phyloP scores from a whole-genome alignment of 1,140 invertebrate species.

The Dendroctonus ponderosae region DNA sequence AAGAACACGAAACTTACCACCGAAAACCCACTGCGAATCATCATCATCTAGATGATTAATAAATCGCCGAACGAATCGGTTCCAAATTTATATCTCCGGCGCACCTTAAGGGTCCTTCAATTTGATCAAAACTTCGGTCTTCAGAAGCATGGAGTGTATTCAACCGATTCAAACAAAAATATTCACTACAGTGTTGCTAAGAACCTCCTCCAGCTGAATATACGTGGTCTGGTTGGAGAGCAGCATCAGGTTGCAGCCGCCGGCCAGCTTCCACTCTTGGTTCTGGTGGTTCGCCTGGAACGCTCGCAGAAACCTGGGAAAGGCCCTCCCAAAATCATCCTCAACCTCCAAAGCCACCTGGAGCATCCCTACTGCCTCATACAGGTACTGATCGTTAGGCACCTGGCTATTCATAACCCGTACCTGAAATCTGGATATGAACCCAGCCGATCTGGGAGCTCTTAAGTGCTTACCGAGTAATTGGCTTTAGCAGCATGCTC shows the following conservation, averaged over 20 bases:
- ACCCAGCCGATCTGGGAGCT: no score
- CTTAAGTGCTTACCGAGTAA: no score
- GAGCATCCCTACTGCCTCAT: conserved; percentile 8
- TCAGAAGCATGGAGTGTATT: no score
- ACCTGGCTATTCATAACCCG: neutral
- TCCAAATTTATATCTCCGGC: no score
- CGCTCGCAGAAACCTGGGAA: conserved; percentile 1
- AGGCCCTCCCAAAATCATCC: neutral
- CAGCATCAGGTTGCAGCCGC: neutral
- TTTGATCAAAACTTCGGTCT: no score
- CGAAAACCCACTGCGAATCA: no score
- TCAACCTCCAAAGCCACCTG: conserved; percentile 1
- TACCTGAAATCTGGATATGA: neutral
- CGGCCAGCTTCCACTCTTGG: neutral
- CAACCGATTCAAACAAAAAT: neutral
- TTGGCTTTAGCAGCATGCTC: neutral
- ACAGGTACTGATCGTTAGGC: neutral
- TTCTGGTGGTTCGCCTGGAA: neutral
- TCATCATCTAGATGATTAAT: no score
- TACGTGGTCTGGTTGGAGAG: neutral
- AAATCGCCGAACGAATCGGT: no score
- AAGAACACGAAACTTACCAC: no score
- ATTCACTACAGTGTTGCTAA: neutral
- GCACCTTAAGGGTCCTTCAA: no score
- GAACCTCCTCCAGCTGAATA: neutral